These are phyloP conservation scores for Chlamydotis undulata DNA, from an alignment of 2,113 vertebrate genomes.

Conservation along the genomic window DNA sequence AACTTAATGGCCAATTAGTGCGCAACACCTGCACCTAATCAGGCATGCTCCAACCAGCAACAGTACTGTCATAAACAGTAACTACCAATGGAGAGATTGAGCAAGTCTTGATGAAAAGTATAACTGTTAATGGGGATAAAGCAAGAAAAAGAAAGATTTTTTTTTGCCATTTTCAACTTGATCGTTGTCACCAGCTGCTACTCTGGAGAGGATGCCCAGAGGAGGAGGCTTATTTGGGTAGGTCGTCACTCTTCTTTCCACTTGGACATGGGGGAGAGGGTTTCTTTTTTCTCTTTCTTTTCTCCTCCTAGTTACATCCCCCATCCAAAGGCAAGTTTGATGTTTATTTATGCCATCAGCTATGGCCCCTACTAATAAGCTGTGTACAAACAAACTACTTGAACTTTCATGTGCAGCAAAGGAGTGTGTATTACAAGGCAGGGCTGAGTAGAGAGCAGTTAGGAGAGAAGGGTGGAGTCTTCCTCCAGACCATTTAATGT, in stretches of 20 bases:
- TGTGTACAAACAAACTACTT: not conserved
- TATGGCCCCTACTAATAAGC: not conserved
- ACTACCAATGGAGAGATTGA: not conserved
- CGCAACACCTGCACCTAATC: slow-evolving; percentile 23
- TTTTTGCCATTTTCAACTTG: not conserved
- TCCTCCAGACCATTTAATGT: not conserved
- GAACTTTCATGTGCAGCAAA: not conserved
- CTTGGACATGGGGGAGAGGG: accelerated
- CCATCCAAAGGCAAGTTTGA: not conserved
- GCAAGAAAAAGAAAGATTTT: not conserved
- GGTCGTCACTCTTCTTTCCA: not conserved
- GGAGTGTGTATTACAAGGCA: not conserved
- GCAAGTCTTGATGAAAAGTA: not conserved
- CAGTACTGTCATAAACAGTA: not conserved
- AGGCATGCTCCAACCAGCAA: not conserved
- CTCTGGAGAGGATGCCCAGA: not conserved
- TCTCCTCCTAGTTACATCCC: not conserved
- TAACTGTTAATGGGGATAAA: not conserved
- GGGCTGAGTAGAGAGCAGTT: not conserved
- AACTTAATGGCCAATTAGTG: slow-evolving; percentile 16
- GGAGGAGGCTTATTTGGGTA: not conserved
- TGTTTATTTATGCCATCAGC: not conserved
- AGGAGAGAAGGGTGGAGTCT: not conserved
- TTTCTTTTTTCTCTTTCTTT: not conserved
- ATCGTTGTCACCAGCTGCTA: not conserved